A percentile compares a stretch with the other conserved stretches of the same genome.
phyloP scores from a whole-genome alignment of 2,113 vertebrate genomes.

The Lasiurus cinereus region DNA sequence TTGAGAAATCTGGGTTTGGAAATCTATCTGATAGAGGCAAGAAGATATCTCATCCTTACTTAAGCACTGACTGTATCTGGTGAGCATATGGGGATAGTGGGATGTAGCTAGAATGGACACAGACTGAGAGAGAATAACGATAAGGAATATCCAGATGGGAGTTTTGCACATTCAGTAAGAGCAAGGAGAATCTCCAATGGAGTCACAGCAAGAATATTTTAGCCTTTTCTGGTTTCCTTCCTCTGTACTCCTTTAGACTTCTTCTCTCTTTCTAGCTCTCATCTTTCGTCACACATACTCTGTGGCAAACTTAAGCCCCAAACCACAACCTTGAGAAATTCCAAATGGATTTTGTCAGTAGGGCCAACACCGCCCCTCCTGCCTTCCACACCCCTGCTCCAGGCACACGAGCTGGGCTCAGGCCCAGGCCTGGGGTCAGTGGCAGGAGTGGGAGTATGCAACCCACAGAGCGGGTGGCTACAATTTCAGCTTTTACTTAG shows the following conservation, averaged over 20 bases:
- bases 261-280: conserved; percentile 58
- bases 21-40: conserved; percentile 31
- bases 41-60: not conserved
- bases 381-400: conserved; percentile 4
- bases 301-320: conserved; percentile 76
- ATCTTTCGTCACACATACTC: conserved; percentile 67
- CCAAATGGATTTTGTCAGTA: conserved; percentile 80
- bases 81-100: not conserved
- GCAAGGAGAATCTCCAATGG: not conserved
- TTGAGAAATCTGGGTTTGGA: conserved; percentile 41
- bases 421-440: conserved; percentile 76
- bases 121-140: not conserved
- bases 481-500: conserved; percentile 72
- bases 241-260: conserved; percentile 44
- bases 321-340: conserved; percentile 84
- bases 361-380: conserved; percentile 57
- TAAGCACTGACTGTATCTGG: conserved; percentile 7
- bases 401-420: conserved; percentile 58
- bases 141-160: not conserved
- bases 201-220: conserved; percentile 3
- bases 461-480: conserved; percentile 62
- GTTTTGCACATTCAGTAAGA: conserved; percentile 13
- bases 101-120: not conserved
- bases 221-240: conserved; percentile 50
- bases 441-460: conserved; percentile 55